Evolutionary conservation across 1,140 invertebrate genomes (phyloP).

Genomic region (Panulirus ornatus): DNA sequence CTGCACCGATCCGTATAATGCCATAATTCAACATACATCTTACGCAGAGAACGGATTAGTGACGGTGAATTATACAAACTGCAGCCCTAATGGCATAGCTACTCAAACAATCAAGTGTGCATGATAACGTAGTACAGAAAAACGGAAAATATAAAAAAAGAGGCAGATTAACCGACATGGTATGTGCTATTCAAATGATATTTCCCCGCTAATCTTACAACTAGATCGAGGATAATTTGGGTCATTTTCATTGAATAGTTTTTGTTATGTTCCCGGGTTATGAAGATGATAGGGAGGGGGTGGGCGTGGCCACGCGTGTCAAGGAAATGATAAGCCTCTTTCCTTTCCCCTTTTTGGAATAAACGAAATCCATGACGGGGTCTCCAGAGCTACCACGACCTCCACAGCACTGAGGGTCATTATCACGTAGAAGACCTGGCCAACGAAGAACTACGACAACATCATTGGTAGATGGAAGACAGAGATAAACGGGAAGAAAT

Average conservation of each 20-base stretch:
- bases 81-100: not conserved
- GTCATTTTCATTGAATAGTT: constrained; percentile 4
- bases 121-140: not conserved
- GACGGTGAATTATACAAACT: not conserved
- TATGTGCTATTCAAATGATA: not conserved
- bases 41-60: constrained; percentile 6
- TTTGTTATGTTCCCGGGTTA: not conserved
- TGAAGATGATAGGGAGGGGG: not conserved
- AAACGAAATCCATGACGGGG: no score
- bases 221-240: not conserved
- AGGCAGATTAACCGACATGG: constrained; percentile 4
- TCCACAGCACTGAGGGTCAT: no score
- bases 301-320: not conserved
- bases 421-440: no score
- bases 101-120: not conserved
- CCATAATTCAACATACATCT: not conserved
- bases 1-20: not conserved
- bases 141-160: not conserved
- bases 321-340: not conserved
- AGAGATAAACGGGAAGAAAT: not conserved
- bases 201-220: not conserved
- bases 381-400: no score
- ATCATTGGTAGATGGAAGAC: no score
- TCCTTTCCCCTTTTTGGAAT: no score
- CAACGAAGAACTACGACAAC: no score